Evolutionary conservation across 1,140 invertebrate species (phyloP), one percentile per base, ranked within the genome.

Genomic region (Sycobia sp.): DNA sequence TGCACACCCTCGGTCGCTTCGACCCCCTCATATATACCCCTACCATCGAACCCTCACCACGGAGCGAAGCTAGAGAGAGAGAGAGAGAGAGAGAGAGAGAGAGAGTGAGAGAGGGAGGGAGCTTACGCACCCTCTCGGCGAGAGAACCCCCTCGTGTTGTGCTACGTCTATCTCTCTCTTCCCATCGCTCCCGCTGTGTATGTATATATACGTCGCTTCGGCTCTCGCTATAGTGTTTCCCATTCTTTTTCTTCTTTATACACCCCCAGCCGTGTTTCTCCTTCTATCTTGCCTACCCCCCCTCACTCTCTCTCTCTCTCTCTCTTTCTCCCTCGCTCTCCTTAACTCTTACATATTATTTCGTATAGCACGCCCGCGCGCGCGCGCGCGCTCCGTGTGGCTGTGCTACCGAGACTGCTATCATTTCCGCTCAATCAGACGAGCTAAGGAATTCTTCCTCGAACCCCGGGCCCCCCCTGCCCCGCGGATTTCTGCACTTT

Each of bases 81-180:
- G 13, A 16, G 44, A 27, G 44, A n/a, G 44, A 27, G 5, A n/a
- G 44, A 32, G 47, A 32, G 47, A 2, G 14, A 4, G 9, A 1
- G 3, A 14, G 38, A 16, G 38, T 5, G 14, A 10, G n/a, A 4
- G 10, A 2, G 14, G 18, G 14, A 22, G 41, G 22, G 56, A 66
- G 54, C 63, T 66, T 47, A 62, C 67, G 43, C 60, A 39, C 55
- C 57, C 57, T 62, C 62, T 18, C 20, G n/a, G 20, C 25, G 67
- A 72, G 16, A 49, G 47, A 25, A 11, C 7, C 29, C 67, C 70
- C 70, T 64, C 62, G 16, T 38, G 18, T 18, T n/a, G 32, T 38
- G 36, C 32, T 34, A 54, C 61, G 20, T 57, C 55, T 38, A 27
- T 36, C 22, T 53, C 47, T 43, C 38, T 53, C 39, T 58, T 29